These are phyloP conservation scores for Malacosoma neustria DNA, from an alignment of 2,888 invertebrate genomes.

Conservation along the genomic window DNA sequence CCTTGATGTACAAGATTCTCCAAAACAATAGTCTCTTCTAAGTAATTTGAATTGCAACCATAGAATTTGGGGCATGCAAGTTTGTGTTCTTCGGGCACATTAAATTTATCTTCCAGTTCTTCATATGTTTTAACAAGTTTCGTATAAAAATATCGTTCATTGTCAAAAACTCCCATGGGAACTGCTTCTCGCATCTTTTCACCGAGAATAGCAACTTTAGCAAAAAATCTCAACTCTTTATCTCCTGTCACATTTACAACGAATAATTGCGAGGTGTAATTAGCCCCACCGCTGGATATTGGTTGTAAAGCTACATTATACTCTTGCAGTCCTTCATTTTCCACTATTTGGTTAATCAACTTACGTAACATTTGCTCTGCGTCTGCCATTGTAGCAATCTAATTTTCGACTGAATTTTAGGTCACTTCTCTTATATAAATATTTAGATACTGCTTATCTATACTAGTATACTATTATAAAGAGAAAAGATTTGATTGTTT, in stretches of 20 bases:
- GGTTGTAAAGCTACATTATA: constrained; percentile 13
- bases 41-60: constrained; percentile 20
- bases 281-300: constrained; percentile 26
- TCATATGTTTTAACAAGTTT: constrained; percentile 26
- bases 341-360: no score
- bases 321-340: no score
- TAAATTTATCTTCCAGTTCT: constrained; percentile 24
- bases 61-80: constrained; percentile 32
- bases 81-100: constrained; percentile 25
- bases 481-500: no score
- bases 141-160: constrained; percentile 33
- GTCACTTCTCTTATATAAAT: no score
- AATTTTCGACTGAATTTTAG: no score
- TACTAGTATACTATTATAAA: no score
- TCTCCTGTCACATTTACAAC: constrained; percentile 14
- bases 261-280: constrained; percentile 28
- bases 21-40: constrained; percentile 38
- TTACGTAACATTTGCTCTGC: no score
- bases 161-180: no score
- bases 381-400: no score
- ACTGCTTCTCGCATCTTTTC: constrained; percentile 26
- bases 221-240: constrained; percentile 28
- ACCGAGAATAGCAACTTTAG: constrained; percentile 34
- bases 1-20: constrained; percentile 38
- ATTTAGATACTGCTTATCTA: no score